Evolutionary conservation across 2,113 vertebrate species (phyloP).

Genomic region (Vimba vimba): DNA sequence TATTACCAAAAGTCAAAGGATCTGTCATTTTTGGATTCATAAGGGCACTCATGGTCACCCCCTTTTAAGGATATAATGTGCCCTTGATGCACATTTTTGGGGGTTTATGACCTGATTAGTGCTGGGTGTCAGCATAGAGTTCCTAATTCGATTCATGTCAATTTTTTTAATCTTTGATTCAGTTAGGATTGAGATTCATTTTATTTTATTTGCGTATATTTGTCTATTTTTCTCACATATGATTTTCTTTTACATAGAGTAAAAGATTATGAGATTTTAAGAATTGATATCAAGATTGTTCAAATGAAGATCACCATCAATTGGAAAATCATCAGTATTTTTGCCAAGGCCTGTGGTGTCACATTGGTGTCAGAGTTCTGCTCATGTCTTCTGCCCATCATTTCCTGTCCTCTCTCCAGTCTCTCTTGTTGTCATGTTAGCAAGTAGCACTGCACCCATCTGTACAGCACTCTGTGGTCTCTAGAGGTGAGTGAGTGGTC

Average conservation of each 20-base stretch:
- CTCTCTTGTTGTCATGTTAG: background rate
- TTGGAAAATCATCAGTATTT: background rate
- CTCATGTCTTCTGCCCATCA: constrained; percentile 6
- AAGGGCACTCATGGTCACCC: background rate
- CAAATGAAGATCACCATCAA: background rate
- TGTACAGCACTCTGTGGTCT: constrained; percentile 34
- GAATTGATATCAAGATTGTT: background rate
- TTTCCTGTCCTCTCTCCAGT: constrained; percentile 9
- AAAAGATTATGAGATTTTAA: no score
- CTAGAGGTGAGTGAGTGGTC: constrained; percentile 44
- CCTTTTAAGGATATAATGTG: background rate
- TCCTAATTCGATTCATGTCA: background rate
- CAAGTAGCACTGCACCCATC: constrained; percentile 28
- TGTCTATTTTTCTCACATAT: no score
- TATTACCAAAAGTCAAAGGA: background rate
- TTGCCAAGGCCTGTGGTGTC: background rate
- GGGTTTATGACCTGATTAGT: background rate
- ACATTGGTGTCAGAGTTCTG: background rate
- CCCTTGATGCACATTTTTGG: background rate
- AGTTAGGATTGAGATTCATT: background rate
- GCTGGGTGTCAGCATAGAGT: no score
- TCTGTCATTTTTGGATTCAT: background rate
- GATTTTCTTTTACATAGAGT: no score
- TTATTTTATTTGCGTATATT: background rate
- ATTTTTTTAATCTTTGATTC: background rate